Base-by-base conservation (phyloP, 2,888 invertebrate genomes). In the Chirona hameri region DNA sequence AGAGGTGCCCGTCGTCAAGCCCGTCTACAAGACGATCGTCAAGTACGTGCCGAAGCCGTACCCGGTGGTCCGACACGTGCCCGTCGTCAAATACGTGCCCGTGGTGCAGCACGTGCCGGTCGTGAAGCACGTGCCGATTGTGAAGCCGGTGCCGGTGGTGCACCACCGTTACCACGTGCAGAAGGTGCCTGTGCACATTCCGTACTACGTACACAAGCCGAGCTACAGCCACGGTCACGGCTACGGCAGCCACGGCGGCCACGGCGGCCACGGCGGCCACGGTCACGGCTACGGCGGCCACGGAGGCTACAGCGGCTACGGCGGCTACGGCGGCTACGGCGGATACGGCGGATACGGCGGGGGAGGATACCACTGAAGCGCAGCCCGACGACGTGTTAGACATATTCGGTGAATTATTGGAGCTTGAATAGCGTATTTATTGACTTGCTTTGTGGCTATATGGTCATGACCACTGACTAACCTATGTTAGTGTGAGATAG, bases 171-270 rank as follows among this genome's bases (percentile, higher is more conserved):
- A 80, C 29, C 80, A 52, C 52, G 29, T 29, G n/a, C 14, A 52
- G 18, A 80, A 80, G 80, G 80, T 80, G 52, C 80, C 80, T 52
- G 80, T 80, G 76, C 76, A 76, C 76, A 39, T 76, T 39, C 76
- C 76, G 7, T 39, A 39, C 39, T 76, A 76, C 76, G 76, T 76
- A 0, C 18, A 76, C 18, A 76, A 76, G 76, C 39, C 39, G 39
- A 39, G 21, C 10, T 76, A 76, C 46, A 39, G 27, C 18, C 39
- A 76, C 46, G 76, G 46, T 10, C 39, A 46, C 21, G 31, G 31
- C 72, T 12, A 18, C 5, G 72, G 72, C 3, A 31, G 31, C 39
- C 39, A 39, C 39, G n/a, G n/a, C n/a, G n/a, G n/a, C n/a, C n/a
- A n/a, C n/a, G n/a, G n/a, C n/a, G n/a, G n/a, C n/a, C n/a, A n/a